Percentiles rank a stretch among this genome's conserved stretches.
Evolutionary conservation across 2,797 vertebrate genomes (phyloP).

Genomic region (Coregonus suidteri): DNA sequence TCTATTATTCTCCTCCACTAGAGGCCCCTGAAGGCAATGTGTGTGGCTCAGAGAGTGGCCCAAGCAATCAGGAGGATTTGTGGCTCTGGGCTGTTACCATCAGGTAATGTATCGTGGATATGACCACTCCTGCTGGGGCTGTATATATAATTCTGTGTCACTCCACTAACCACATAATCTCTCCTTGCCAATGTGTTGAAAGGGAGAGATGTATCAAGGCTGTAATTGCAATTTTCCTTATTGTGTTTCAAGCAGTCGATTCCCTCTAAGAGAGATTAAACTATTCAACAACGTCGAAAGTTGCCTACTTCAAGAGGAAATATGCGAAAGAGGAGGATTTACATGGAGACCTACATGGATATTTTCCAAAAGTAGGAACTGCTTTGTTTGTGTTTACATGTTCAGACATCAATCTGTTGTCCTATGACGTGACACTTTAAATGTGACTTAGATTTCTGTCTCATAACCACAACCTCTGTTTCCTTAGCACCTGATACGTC

Average conservation of each 20-base stretch:
- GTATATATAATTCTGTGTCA: not conserved
- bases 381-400: not conserved
- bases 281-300: slow-evolving; percentile 97
- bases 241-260: slow-evolving; percentile 42
- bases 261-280: slow-evolving; percentile 63
- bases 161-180: slow-evolving; percentile 5
- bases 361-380: slow-evolving; percentile 92
- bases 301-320: slow-evolving; percentile 99
- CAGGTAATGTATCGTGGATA: slow-evolving; percentile 51
- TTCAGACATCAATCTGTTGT: not conserved
- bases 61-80: slow-evolving; percentile 54
- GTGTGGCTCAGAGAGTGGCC: slow-evolving; percentile 26
- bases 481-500: slow-evolving; percentile 89
- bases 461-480: not conserved
- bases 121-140: not conserved
- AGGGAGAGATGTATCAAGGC: not conserved
- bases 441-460: not conserved
- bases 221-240: not conserved
- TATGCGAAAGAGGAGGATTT: slow-evolving; percentile 99
- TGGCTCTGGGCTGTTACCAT: slow-evolving; percentile 47
- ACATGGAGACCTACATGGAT: slow-evolving; percentile 90
- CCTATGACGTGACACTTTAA: not conserved
- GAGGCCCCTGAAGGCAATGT: slow-evolving; percentile 53
- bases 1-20: slow-evolving; percentile 25
- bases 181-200: not conserved